Evolutionary conservation across 30 jellyfish, hydroid and myxozoan genomes (phyloP).

Genomic region (Chrysaora quinquecirrha): DNA sequence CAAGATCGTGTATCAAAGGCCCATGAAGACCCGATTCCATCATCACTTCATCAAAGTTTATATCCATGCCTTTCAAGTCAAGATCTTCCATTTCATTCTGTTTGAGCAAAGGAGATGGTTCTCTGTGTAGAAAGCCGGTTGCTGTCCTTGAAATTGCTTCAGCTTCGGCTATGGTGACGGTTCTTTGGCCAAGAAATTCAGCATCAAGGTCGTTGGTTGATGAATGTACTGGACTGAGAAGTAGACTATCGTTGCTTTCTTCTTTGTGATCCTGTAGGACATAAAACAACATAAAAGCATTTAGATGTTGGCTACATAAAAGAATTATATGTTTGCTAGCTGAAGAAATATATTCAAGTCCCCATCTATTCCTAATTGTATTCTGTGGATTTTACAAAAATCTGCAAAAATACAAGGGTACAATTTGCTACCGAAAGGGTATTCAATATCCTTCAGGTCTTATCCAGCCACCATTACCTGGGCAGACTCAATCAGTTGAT

Average conservation of each 20-base stretch:
- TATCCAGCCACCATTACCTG: too few relatives aligned
- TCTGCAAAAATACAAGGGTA: too few relatives aligned
- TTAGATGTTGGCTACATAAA: too few relatives aligned
- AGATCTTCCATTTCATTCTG: constrained; percentile 82
- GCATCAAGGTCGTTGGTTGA: constrained; percentile 50
- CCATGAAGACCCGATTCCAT: constrained; percentile 76
- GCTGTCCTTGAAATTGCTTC: constrained; percentile 97
- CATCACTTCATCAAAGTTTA: constrained; percentile 87
- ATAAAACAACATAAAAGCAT: too few relatives aligned
- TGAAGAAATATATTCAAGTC: too few relatives aligned
- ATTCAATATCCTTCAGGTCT: too few relatives aligned
- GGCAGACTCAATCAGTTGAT: too few relatives aligned
- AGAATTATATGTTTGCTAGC: too few relatives aligned
- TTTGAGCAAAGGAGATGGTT: constrained; percentile 72
- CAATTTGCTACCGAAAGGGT: too few relatives aligned
- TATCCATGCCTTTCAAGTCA: constrained; percentile 72
- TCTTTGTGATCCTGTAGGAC: constrained; percentile 70
- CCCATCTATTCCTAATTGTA: too few relatives aligned
- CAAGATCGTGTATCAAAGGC: constrained; percentile 67
- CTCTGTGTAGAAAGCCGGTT: constrained; percentile 69
- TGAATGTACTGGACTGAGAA: constrained; percentile 65
- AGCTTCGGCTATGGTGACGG: constrained; percentile 93
- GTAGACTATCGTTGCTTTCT: constrained; percentile 64
- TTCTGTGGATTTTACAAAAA: too few relatives aligned
- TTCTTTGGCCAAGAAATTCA: constrained; percentile 82